These are phyloP conservation scores for Harpagifer antarcticus DNA, from an alignment of 2,797 vertebrate species.

Conservation along the genomic window DNA sequence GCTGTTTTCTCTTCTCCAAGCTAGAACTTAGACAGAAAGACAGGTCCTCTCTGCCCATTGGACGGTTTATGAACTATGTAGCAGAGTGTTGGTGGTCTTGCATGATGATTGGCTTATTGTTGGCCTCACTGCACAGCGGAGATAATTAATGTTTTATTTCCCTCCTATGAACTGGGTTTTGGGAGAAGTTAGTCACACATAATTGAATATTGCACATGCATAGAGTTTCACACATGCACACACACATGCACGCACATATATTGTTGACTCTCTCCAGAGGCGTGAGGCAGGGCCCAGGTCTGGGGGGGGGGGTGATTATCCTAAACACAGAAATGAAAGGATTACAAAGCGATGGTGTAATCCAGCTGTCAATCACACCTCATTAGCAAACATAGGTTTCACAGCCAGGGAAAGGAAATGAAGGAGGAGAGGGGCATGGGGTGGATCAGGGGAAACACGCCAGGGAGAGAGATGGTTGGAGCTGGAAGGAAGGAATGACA, in stretches of 20 bases:
- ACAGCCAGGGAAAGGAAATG: conserved; percentile 33
- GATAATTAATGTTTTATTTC: conserved; percentile 63
- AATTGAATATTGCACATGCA: conserved; percentile 34
- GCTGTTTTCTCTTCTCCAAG: conserved; percentile 30
- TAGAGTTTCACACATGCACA: conserved; percentile 5
- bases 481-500: conserved; percentile 39
- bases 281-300: conserved; percentile 38
- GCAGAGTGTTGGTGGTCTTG: conserved; percentile 31
- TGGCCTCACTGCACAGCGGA: conserved; percentile 34
- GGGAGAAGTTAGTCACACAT: conserved; percentile 42
- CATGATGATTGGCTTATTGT: conserved; percentile 51
- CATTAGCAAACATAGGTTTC: conserved; percentile 75
- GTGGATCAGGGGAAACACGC: conserved; percentile 25
- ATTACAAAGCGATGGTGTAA: conserved; percentile 76
- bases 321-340: conserved; percentile 83
- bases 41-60: conserved; percentile 11
- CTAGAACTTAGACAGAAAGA: conserved; percentile 23
- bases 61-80: conserved; percentile 16
- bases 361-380: conserved; percentile 80
- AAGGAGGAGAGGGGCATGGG: conserved; percentile 3
- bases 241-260: conserved; percentile 9
- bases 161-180: conserved; percentile 36
- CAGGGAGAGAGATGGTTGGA: conserved; percentile 33
- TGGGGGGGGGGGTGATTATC: conserved; percentile 64
- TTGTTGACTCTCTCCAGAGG: conserved; percentile 30